Conservation (phyloP, 2,888 invertebrate species). For the Serripes groenlandicus region DNA sequence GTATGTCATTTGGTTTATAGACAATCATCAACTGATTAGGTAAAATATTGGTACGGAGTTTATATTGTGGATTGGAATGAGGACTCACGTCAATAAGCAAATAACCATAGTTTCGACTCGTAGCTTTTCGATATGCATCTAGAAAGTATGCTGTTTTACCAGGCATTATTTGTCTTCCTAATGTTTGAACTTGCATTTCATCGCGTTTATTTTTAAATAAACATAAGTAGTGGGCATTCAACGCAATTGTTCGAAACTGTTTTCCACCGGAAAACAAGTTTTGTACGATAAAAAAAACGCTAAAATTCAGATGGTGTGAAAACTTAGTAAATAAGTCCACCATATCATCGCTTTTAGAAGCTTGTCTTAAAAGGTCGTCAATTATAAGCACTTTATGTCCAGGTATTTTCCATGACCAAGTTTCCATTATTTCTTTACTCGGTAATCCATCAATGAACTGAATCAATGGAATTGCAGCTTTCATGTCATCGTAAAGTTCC, state of each 20-base stretch:
- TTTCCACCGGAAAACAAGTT: slow-evolving; percentile 13
- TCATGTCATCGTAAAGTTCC: slow-evolving; percentile 15
- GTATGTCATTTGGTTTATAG: no score
- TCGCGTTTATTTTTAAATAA: slow-evolving; percentile 49
- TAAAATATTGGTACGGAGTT: no score
- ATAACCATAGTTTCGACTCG: slow-evolving; percentile 23
- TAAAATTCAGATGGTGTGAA: slow-evolving; percentile 3
- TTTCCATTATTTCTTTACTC: slow-evolving; percentile 13
- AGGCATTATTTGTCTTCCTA: slow-evolving; percentile 58
- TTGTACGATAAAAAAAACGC: slow-evolving; percentile 6
- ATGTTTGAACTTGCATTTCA: slow-evolving; percentile 45
- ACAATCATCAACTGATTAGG: no score
- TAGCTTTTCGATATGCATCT: slow-evolving; percentile 47
- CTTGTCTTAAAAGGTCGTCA: slow-evolving; percentile 20
- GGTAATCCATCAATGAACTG: slow-evolving; percentile 42
- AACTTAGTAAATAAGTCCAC: background rate
- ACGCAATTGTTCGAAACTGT: background rate
- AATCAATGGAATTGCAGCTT: slow-evolving; percentile 16
- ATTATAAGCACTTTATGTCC: slow-evolving; percentile 21
- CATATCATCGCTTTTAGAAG: slow-evolving; percentile 21
- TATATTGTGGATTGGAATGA: no score
- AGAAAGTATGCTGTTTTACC: slow-evolving; percentile 47
- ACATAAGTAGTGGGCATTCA: slow-evolving; percentile 39
- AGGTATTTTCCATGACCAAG: slow-evolving; percentile 10
- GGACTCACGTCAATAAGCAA: slow-evolving; percentile 42